These are phyloP conservation scores for Leptodactylus fallax DNA, from an alignment of 2,797 vertebrate species.

Conservation along the genomic window DNA sequence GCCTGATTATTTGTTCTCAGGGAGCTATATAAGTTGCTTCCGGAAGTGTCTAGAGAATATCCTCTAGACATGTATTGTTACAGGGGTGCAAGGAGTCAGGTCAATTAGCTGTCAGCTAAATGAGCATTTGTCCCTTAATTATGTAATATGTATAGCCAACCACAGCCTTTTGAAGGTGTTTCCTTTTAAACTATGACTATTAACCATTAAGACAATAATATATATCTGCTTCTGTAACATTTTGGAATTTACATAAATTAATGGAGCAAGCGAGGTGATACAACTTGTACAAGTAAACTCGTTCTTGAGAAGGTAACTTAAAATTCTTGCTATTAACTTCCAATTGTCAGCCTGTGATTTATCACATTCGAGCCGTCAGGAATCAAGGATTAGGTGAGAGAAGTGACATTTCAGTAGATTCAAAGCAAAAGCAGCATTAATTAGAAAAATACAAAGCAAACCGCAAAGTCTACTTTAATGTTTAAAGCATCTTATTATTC, in stretches of 20 bases:
- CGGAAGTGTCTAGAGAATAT: too few relatives aligned
- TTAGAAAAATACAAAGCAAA: constrained; percentile 23
- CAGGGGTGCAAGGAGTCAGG: too few relatives aligned
- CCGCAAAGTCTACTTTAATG: neutral
- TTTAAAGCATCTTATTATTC: neutral
- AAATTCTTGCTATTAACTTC: constrained; percentile 20
- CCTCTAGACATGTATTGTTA: too few relatives aligned
- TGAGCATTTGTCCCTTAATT: too few relatives aligned
- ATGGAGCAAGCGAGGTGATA: neutral
- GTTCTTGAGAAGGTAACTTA: constrained; percentile 14
- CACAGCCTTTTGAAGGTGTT: too few relatives aligned
- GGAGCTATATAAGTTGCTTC: too few relatives aligned
- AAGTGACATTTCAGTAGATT: constrained; percentile 20
- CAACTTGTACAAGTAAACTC: constrained; percentile 11
- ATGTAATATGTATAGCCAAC: too few relatives aligned
- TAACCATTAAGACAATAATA: too few relatives aligned
- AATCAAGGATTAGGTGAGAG: constrained; percentile 14
- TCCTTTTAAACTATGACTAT: too few relatives aligned
- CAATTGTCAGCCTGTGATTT: constrained; percentile 14
- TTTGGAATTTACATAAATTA: neutral
- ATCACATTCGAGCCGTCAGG: neutral
- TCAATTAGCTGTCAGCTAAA: too few relatives aligned
- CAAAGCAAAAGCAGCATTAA: constrained; percentile 1
- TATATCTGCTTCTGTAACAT: too few relatives aligned
- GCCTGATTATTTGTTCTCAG: too few relatives aligned